Evolutionary conservation across 2,888 invertebrate species (phyloP), one percentile per base, ranked within the genome.

Genomic region (Stratiomys singularior): DNA sequence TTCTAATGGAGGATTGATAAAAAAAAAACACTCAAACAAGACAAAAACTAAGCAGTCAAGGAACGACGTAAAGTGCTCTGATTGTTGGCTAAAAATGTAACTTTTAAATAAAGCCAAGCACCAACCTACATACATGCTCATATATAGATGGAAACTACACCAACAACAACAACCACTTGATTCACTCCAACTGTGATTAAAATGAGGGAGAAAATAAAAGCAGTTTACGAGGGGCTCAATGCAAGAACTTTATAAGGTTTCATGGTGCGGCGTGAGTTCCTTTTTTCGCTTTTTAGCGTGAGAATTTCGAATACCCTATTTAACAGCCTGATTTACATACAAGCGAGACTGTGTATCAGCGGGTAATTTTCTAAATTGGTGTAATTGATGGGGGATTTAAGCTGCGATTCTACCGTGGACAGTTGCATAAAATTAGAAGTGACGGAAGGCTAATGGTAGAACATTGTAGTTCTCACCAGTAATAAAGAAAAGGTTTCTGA

Each of bases 311-410:
- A 52, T 44, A 18, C 18, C 30, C 37, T 66, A 37, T 66, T 66
- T 66, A 28, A 4, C 5, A 66, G 37, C 30, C 37, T 66, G 66
- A 66, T 66, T 66, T 66, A 66, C 66, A 66, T 66, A 11, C 37
- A 37, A 37, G 21, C 30, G 52, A 52, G 15, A 21, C 66, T 5
- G 37, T 66, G 66, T 28, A 66, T 66, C 66, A 66, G 66, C 66
- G 18, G 66, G 66, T 66, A 66, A 66, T 66, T 66, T 66, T 66
- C 27, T 37, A 66, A 66, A 66, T 66, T 66, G 21, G 37, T 21
- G 4, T 66, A 66, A 66, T 66, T 66, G 37, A 66, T 66, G 66
- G 37, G n/a, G 13, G 37, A 37, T 37, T 25, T 18, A 13, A 66
- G 66, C 27, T 66, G 37, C 23, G 23, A 60, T 60, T 25, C 23